Evolutionary conservation across 2,888 invertebrate genomes (phyloP).

Genomic region (Lycia hirtaria): DNA sequence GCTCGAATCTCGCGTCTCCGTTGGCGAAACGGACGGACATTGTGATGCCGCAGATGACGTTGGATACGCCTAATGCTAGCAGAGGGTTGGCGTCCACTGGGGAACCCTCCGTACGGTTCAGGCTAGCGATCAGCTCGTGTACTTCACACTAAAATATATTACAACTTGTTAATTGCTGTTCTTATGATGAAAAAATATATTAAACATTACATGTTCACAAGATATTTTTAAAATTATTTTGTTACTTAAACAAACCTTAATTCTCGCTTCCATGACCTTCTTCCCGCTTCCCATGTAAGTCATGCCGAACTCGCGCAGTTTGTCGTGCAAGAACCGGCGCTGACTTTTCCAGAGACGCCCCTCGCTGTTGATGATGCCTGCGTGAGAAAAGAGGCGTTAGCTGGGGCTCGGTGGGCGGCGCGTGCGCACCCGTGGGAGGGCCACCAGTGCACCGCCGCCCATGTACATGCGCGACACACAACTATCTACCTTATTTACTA

Average conservation of each 20-base stretch:
- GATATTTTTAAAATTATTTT: neutral
- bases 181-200: too few relatives aligned
- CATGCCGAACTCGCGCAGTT: slow-evolving; percentile 94
- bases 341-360: slow-evolving; percentile 96
- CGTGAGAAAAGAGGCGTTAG: slow-evolving; percentile 63
- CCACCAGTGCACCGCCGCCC: slow-evolving; percentile 57
- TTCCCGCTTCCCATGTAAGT: slow-evolving; percentile 93
- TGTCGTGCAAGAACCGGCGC: slow-evolving; percentile 93
- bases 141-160: slow-evolving; percentile 88
- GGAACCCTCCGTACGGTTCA: slow-evolving; percentile 87
- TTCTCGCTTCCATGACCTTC: slow-evolving; percentile 92
- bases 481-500: slow-evolving; percentile 34
- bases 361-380: slow-evolving; percentile 95
- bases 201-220: too few relatives aligned
- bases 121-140: slow-evolving; percentile 88
- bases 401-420: slow-evolving; percentile 68
- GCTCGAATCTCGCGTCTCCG: slow-evolving; percentile 90
- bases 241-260: slow-evolving; percentile 87
- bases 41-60: slow-evolving; percentile 95
- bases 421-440: slow-evolving; percentile 57
- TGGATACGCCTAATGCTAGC: slow-evolving; percentile 93
- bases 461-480: slow-evolving; percentile 57
- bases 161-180: slow-evolving; percentile 20
- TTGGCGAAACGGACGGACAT: slow-evolving; percentile 95
- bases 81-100: slow-evolving; percentile 91